These are phyloP conservation scores for Mimas tiliae DNA, from an alignment of 2,888 invertebrate species.

Conservation along the genomic window DNA sequence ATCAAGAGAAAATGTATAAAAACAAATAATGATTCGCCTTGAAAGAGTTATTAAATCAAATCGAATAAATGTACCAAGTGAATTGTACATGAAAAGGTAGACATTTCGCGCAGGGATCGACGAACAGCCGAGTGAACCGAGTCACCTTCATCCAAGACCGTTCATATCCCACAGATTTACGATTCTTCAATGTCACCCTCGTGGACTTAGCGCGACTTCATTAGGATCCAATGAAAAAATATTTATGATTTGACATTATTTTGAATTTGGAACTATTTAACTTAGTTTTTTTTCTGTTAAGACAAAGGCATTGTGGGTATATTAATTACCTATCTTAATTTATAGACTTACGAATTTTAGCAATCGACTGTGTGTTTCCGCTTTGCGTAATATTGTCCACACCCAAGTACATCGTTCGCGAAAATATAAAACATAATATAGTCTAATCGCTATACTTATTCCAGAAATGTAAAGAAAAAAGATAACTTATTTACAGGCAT, in stretches of 20 bases:
- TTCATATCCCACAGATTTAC: not conserved
- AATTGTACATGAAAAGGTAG: conserved; percentile 3
- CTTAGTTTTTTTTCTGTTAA: not conserved
- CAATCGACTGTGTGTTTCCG: too few relatives aligned
- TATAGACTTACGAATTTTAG: too few relatives aligned
- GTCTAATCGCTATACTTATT: too few relatives aligned
- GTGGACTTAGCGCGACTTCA: not conserved
- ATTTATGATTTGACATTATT: conserved; percentile 1
- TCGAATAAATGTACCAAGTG: not conserved
- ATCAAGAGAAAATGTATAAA: not conserved
- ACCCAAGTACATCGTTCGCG: too few relatives aligned
- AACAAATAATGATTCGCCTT: not conserved
- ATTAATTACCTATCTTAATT: too few relatives aligned
- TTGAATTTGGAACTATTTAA: conserved; percentile 4
- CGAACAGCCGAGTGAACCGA: not conserved
- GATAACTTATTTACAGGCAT: too few relatives aligned
- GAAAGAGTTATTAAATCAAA: conserved; percentile 17
- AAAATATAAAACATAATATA: too few relatives aligned
- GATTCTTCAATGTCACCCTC: conserved; percentile 8
- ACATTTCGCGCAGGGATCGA: conserved; percentile 10
- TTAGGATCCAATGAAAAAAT: not conserved
- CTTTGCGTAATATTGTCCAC: too few relatives aligned
- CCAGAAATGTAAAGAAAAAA: too few relatives aligned
- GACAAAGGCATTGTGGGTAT: not conserved
- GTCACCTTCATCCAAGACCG: conserved; percentile 8